phyloP scores from a whole-genome alignment of 2,888 invertebrate genomes.

The Microplitis deprimator region DNA sequence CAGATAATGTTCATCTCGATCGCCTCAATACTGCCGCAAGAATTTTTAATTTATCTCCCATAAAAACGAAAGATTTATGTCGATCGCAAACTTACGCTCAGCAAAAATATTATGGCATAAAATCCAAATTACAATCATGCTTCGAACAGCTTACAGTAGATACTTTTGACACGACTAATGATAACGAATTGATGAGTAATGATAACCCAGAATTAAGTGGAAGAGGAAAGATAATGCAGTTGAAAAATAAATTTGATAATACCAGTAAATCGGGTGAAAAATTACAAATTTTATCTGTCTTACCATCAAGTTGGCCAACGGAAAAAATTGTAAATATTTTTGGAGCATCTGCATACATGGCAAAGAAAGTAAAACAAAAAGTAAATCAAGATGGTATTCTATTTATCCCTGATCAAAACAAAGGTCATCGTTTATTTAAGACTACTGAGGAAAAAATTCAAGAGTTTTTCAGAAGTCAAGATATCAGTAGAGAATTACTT shows the following conservation, averaged over 20 bases:
- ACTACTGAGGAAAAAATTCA: too few species aligned
- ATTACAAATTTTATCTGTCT: conserved; percentile 13
- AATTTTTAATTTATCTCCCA: too few species aligned
- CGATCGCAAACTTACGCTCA: conserved; percentile 25
- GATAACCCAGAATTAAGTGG: conserved; percentile 20
- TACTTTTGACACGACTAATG: not conserved
- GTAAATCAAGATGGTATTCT: conserved; percentile 25
- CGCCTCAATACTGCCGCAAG: too few species aligned
- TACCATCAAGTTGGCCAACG: conserved; percentile 22
- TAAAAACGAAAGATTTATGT: conserved; percentile 7
- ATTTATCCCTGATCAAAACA: conserved; percentile 12
- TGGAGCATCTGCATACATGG: conserved; percentile 20
- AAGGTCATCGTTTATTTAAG: too few species aligned
- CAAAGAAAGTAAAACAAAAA: conserved; percentile 20
- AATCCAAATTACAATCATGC: conserved; percentile 24
- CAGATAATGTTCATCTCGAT: not conserved
- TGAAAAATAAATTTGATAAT: conserved; percentile 15
- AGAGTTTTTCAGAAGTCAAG: too few species aligned
- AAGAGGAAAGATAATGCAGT: not conserved
- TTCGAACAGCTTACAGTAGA: not conserved
- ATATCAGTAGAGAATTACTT: too few species aligned
- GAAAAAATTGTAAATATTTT: conserved; percentile 27
- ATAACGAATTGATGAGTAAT: not conserved
- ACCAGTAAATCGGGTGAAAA: conserved; percentile 18
- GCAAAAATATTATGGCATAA: conserved; percentile 14